Percentiles rank a stretch among this genome's conserved stretches.
Conservation (phyloP, 2,113 vertebrate species). For the Eublepharis macularius region DNA sequence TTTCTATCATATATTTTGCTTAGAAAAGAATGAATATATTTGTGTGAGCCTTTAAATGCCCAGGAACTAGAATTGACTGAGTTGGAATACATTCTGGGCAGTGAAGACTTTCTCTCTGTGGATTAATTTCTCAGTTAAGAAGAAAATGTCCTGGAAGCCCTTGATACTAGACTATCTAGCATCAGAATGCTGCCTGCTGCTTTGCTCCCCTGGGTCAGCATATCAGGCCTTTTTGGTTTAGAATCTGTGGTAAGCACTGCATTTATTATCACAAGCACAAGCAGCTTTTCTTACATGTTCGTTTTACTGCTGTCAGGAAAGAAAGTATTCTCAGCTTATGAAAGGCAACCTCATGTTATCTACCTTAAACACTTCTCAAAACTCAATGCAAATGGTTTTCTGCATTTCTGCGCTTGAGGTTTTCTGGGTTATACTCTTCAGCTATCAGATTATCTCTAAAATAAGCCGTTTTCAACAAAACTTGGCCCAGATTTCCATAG, state of each 20-base stretch:
- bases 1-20: background rate
- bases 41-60: background rate
- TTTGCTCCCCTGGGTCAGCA: constrained; percentile 24
- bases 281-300: constrained; percentile 59
- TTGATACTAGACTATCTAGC: constrained; percentile 58
- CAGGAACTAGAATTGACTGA: constrained; percentile 45
- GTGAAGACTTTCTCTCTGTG: constrained; percentile 46
- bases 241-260: constrained; percentile 46
- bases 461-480: background rate
- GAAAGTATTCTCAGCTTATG: constrained; percentile 47
- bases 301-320: constrained; percentile 52
- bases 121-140: constrained; percentile 45
- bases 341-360: constrained; percentile 46
- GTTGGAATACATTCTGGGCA: constrained; percentile 64
- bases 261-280: constrained; percentile 51
- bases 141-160: constrained; percentile 54
- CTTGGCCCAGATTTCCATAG: background rate
- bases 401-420: constrained; percentile 5
- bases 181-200: constrained; percentile 46
- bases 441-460: background rate
- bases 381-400: constrained; percentile 32
- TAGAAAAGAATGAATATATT: background rate
- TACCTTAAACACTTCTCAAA: constrained; percentile 28
- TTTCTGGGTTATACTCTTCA: background rate
- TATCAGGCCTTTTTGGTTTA: constrained; percentile 39